Conservation (phyloP, 2,888 invertebrate species). For the Bellardia pandia region DNA sequence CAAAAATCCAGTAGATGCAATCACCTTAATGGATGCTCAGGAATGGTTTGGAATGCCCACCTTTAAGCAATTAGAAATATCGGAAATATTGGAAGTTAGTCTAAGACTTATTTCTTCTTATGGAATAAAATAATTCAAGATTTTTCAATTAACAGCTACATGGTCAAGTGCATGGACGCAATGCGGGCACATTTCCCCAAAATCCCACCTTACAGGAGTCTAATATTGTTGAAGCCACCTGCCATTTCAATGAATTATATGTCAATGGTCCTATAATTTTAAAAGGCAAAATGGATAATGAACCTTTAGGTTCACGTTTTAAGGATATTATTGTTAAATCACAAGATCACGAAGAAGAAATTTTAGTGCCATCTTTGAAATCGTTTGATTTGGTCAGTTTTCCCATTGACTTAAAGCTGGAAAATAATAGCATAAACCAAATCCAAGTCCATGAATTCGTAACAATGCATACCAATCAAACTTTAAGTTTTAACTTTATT, state of each 20-base stretch:
- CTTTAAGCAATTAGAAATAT: constrained; percentile 85
- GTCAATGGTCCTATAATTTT: constrained; percentile 85
- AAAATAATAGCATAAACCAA: constrained; percentile 84
- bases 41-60: constrained; percentile 83
- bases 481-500: constrained; percentile 82
- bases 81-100: constrained; percentile 84
- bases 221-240: constrained; percentile 82
- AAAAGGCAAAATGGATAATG: constrained; percentile 83
- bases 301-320: constrained; percentile 82
- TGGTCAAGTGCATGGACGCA: constrained; percentile 84
- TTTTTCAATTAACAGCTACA: constrained; percentile 83
- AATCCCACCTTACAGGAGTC: constrained; percentile 85
- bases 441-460: constrained; percentile 84
- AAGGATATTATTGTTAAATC: constrained; percentile 85
- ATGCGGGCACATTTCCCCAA: constrained; percentile 82
- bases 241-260: constrained; percentile 84
- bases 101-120: neutral
- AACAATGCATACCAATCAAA: constrained; percentile 85
- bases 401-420: constrained; percentile 82
- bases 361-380: constrained; percentile 84
- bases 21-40: constrained; percentile 84
- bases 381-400: constrained; percentile 84
- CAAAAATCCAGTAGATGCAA: constrained; percentile 83
- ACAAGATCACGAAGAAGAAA: constrained; percentile 79
- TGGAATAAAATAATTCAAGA: neutral